Evolutionary conservation across 1,140 invertebrate genomes (phyloP).

Genomic region (Rhynchophorus ferrugineus): DNA sequence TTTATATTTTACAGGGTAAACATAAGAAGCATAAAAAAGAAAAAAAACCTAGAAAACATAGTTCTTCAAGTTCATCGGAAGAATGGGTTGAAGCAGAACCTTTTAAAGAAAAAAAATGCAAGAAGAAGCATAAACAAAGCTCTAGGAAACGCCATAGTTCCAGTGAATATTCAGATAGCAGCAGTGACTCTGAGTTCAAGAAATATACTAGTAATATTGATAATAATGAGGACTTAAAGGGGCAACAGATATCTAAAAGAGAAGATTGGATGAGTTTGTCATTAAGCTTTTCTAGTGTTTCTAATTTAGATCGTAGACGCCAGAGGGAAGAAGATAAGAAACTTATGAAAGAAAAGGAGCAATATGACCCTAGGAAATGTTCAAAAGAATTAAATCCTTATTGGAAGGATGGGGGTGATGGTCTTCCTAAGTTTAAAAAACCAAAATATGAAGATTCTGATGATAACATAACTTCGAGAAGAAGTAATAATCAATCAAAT

Average conservation of each 20-base stretch:
- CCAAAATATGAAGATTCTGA: constrained; percentile 37
- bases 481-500: constrained; percentile 2
- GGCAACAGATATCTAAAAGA: constrained; percentile 19
- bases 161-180: neutral
- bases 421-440: constrained; percentile 60
- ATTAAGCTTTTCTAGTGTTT: constrained; percentile 38
- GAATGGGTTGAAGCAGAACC: constrained; percentile 25
- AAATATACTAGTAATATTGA: neutral
- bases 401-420: constrained; percentile 82
- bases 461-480: no score
- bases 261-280: constrained; percentile 48
- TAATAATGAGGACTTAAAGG: neutral
- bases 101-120: neutral
- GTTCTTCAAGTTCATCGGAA: constrained; percentile 13
- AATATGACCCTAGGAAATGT: constrained; percentile 64
- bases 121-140: neutral
- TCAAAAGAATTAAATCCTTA: constrained; percentile 82
- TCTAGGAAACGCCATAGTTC: neutral
- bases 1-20: constrained; percentile 12
- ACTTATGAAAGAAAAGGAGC: constrained; percentile 41
- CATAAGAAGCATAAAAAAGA: constrained; percentile 15
- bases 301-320: constrained; percentile 38
- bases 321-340: constrained; percentile 28
- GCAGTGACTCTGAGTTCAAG: neutral
- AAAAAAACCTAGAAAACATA: constrained; percentile 5